A percentile compares a stretch with the other conserved stretches of the same genome.
Conservation (phyloP, 2,797 vertebrate species). For the Myioborus miniatus region DNA sequence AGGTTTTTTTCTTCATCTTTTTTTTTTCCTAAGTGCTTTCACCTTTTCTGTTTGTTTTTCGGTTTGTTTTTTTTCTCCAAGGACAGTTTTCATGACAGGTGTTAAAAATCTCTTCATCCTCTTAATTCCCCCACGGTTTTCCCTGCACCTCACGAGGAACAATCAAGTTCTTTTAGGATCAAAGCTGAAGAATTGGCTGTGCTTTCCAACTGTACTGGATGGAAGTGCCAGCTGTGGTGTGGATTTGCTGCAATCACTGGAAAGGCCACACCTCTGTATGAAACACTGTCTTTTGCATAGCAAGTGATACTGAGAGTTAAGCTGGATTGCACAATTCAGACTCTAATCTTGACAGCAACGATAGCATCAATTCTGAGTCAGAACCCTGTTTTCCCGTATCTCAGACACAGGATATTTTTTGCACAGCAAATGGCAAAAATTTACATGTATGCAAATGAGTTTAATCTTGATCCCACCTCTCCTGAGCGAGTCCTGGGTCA, state of each 20-base stretch:
- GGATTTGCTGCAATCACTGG: not conserved
- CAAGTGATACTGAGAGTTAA: constrained; percentile 62
- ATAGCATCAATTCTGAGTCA: constrained; percentile 63
- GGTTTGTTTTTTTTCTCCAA: not conserved
- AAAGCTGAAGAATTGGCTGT: not conserved
- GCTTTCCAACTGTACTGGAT: not conserved
- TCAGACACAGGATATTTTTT: constrained; percentile 51
- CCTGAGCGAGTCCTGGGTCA: not conserved
- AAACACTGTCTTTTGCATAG: constrained; percentile 49
- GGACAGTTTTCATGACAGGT: not conserved
- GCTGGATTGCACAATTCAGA: constrained; percentile 42
- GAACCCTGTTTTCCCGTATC: constrained; percentile 20
- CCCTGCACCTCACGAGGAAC: not conserved
- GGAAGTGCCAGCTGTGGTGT: not conserved
- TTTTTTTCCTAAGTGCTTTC: not conserved
- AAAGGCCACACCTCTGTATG: constrained; percentile 50
- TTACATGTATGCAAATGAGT: constrained; percentile 46
- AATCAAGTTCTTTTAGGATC: not conserved
- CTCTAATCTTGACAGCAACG: constrained; percentile 55
- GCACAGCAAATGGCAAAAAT: constrained; percentile 32
- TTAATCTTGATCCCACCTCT: not conserved
- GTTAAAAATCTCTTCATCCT: not conserved
- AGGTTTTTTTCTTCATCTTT: not conserved
- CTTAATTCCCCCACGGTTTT: not conserved
- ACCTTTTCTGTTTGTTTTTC: not conserved